Evolutionary conservation across 2,888 invertebrate species (phyloP), one percentile per base, ranked within the genome.

Genomic region (Patella pellucida): DNA sequence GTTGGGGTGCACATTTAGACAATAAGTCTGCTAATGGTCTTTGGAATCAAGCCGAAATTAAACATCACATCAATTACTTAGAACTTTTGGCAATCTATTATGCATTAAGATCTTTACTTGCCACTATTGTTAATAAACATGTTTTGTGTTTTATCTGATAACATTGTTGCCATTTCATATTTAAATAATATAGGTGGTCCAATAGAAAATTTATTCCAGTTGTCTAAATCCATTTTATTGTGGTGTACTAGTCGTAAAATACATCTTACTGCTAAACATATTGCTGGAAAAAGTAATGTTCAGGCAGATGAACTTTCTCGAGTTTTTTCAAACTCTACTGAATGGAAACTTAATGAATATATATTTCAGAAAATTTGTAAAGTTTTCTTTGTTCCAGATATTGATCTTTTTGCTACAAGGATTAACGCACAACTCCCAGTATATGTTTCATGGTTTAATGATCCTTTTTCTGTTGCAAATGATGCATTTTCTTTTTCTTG

Each of bases 361-460:
- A 70, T 76, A 50, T 72, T 75, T 74, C 3, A 69, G 5, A 75
- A 75, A 27, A 68, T 80, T 51, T 72, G 73, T 67, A 41, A 50
- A 23, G 69, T 76, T 14, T 77, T 67, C n/a, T 73, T 76, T 16
- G 27, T 23, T n/a, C 79, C 79, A 9, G 70, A 79, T 56, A 79
- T 77, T 70, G 77, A 79, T 62, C n/a, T 76, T 23, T 80, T 80
- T 74, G 78, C 74, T 50, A 76, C 78, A 19, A 50, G 76, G 19
- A 27, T 76, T 12, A 78, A 80, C 72, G 68, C 54, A 27, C 76
- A 78, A 51, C n/a, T 78, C 16, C 7, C 16, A 11, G 23, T 41
- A 1, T 80, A 73, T 74, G 78, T 76, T 50, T 73, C 78, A 11
- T 78, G 76, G 76, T 71, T 62, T 5, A 52, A 70, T 69, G 76